Conservation (phyloP, 2,797 vertebrate genomes). For the Gambelia wislizenii region DNA sequence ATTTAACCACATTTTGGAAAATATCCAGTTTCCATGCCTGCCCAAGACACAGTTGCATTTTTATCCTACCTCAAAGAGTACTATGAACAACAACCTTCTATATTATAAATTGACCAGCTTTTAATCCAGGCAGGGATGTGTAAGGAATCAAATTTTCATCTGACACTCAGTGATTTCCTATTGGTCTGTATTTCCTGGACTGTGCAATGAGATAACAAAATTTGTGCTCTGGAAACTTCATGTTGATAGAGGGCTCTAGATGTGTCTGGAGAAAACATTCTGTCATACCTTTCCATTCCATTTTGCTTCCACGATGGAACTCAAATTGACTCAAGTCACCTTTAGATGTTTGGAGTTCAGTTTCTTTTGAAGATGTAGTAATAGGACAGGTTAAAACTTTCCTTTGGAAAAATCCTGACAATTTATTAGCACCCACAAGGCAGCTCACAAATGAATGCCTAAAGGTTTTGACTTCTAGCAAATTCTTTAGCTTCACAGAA, state of each 20-base stretch:
- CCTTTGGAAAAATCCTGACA: neutral
- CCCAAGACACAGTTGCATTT: neutral
- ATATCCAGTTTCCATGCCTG: neutral
- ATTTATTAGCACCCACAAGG: neutral
- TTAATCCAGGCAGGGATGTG: neutral
- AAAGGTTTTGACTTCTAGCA: too few relatives aligned
- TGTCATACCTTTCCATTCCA: neutral
- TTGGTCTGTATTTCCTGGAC: too few relatives aligned
- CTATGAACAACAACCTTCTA: neutral
- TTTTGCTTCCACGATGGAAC: neutral
- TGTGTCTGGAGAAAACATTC: neutral
- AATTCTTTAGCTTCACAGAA: too few relatives aligned
- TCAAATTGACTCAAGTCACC: neutral
- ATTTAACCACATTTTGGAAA: slow-evolving; percentile 11
- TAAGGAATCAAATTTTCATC: too few relatives aligned
- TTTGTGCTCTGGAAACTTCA: neutral
- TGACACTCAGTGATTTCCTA: too few relatives aligned
- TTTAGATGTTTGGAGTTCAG: neutral
- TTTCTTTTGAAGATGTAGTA: neutral
- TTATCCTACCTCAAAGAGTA: neutral
- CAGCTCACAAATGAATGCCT: too few relatives aligned
- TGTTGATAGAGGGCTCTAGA: neutral
- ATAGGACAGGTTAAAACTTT: neutral
- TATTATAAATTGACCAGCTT: neutral
- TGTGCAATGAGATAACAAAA: neutral